A percentile compares a stretch with the other conserved stretches of the same genome.
Evolutionary conservation across 2,888 invertebrate species (phyloP).

Genomic region (Drosophila mayaguana): DNA sequence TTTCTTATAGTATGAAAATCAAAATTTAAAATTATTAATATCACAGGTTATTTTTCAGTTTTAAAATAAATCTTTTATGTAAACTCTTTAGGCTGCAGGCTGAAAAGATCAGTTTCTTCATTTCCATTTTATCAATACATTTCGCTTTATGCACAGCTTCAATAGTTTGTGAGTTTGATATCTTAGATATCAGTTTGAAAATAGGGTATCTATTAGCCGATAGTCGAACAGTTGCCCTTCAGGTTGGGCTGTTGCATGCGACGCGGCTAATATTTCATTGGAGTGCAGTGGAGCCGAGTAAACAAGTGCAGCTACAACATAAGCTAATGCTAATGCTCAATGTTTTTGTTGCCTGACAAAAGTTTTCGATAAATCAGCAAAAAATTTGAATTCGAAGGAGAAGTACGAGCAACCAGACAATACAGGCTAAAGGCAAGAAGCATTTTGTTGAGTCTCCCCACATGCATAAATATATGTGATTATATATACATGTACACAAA

Average conservation of each 20-base stretch:
- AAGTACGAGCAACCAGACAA: conserved; percentile 13
- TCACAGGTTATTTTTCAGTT: too few relatives aligned
- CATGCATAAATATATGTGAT: conserved; percentile 1
- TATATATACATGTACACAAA: neutral
- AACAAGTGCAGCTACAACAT: conserved; percentile 43
- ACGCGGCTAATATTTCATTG: conserved; percentile 50
- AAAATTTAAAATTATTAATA: too few relatives aligned
- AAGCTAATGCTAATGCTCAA: conserved; percentile 19
- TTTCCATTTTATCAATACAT: too few relatives aligned
- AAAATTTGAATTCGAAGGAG: conserved; percentile 25
- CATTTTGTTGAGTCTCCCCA: conserved; percentile 26
- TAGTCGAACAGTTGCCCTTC: neutral
- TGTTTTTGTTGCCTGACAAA: conserved; percentile 11
- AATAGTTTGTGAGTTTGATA: too few relatives aligned
- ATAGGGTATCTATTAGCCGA: conserved; percentile 7
- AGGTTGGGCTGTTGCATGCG: conserved; percentile 29
- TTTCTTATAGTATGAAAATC: too few relatives aligned
- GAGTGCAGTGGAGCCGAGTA: conserved; percentile 29
- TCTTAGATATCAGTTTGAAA: too few relatives aligned
- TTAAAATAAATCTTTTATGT: too few relatives aligned
- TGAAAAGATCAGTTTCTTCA: too few relatives aligned
- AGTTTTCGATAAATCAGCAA: conserved; percentile 48
- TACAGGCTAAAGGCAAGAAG: neutral
- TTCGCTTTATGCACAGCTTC: too few relatives aligned
- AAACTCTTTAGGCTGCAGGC: too few relatives aligned